These are phyloP conservation scores for Labeo catla DNA, from an alignment of 2,113 vertebrate species.

Conservation along the genomic window DNA sequence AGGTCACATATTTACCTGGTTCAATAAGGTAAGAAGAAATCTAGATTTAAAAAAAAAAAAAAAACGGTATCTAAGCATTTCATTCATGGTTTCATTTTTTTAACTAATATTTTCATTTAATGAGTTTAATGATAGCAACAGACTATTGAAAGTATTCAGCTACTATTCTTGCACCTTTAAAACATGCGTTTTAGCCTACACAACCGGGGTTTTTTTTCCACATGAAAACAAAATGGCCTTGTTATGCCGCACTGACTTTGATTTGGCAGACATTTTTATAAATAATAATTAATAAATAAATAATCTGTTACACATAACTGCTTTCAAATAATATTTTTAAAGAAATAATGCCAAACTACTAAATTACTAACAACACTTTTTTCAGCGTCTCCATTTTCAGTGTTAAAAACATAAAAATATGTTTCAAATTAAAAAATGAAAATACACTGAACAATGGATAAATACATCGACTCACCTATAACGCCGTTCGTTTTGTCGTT, in stretches of 20 bases:
- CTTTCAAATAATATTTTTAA: not conserved
- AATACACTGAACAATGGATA: too few relatives aligned
- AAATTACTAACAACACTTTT: not conserved
- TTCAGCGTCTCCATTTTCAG: not conserved
- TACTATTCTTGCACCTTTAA: not conserved
- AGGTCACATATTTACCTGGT: conserved; percentile 43
- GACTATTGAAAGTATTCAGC: not conserved
- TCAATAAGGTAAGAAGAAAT: not conserved
- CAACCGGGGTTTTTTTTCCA: not conserved
- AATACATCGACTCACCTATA: not conserved
- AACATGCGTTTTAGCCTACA: not conserved
- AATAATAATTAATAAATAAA: not conserved
- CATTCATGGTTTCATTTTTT: not conserved
- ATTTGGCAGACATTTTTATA: not conserved
- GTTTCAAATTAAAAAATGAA: too few relatives aligned
- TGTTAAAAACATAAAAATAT: too few relatives aligned
- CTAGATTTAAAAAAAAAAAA: not conserved
- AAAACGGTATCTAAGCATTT: not conserved
- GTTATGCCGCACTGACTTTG: not conserved
- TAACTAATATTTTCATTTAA: not conserved
- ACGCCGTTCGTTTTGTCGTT: not conserved
- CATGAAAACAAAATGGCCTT: not conserved
- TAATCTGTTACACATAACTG: too few relatives aligned
- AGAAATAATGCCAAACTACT: not conserved
- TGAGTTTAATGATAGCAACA: not conserved